These are phyloP conservation scores for Odontamblyopus lacepedii DNA, from an alignment of 2,797 vertebrate genomes.

Conservation along the genomic window DNA sequence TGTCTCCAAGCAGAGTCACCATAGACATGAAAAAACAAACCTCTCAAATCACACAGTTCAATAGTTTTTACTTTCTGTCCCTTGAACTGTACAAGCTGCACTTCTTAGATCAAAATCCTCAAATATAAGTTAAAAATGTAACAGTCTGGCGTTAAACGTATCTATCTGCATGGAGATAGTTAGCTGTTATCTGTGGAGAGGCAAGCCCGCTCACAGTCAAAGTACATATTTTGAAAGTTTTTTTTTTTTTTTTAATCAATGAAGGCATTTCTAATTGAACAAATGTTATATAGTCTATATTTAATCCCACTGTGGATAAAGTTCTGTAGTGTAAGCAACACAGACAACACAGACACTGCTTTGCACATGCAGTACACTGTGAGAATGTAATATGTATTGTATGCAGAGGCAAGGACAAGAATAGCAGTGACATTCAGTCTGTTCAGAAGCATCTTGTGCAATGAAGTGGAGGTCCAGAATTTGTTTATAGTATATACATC, in stretches of 20 bases:
- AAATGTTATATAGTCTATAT: not conserved
- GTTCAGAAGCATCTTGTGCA: conserved; percentile 38
- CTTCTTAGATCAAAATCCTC: too few species aligned
- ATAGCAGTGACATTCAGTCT: conserved; percentile 55
- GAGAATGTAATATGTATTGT: conserved; percentile 2
- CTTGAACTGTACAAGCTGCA: too few species aligned
- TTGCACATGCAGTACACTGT: not conserved
- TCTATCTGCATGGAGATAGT: not conserved
- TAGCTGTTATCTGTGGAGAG: not conserved
- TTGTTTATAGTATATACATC: conserved; percentile 27
- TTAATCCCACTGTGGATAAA: not conserved
- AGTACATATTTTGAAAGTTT: too few species aligned
- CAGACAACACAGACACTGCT: not conserved
- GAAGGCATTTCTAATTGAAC: not conserved
- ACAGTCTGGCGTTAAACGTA: not conserved
- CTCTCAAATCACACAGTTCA: too few species aligned
- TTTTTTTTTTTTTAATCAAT: not conserved
- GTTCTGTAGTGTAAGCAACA: not conserved
- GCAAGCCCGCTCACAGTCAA: not conserved
- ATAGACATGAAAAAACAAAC: too few species aligned
- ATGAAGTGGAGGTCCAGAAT: conserved; percentile 22
- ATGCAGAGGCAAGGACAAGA: conserved; percentile 38
- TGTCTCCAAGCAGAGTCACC: too few species aligned
- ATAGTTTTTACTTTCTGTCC: too few species aligned
- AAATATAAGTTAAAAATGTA: too few species aligned